These are phyloP conservation scores for Unio delphinus DNA, from an alignment of 2,888 invertebrate species.

Conservation along the genomic window DNA sequence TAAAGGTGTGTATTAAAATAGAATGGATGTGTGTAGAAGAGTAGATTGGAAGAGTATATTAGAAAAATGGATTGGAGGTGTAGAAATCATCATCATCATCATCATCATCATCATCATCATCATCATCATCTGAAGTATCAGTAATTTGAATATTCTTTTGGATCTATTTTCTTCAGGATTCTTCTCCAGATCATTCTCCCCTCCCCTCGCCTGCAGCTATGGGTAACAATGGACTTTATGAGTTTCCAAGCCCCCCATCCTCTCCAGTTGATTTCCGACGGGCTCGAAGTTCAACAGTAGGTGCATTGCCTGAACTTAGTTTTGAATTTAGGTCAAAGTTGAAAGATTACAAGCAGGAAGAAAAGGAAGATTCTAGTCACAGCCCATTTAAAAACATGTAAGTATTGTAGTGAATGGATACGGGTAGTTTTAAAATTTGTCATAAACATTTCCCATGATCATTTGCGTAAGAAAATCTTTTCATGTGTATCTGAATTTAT, in stretches of 20 bases:
- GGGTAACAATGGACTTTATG: conserved; percentile 50
- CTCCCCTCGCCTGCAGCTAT: conserved; percentile 30
- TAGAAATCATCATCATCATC: too few species aligned
- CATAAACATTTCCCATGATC: not conserved
- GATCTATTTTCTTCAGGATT: not conserved
- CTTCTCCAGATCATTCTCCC: conserved; percentile 3
- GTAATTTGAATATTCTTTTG: not conserved
- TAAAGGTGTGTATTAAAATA: too few species aligned
- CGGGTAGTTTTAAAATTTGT: not conserved
- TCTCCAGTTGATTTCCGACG: conserved; percentile 42
- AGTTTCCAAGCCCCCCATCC: conserved; percentile 53
- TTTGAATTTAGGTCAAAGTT: conserved; percentile 18
- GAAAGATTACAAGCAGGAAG: conserved; percentile 23
- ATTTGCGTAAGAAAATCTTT: not conserved
- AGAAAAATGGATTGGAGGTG: too few species aligned
- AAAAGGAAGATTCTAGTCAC: conserved; percentile 41
- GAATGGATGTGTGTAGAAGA: too few species aligned
- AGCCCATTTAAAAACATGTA: conserved; percentile 72
- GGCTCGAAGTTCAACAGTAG: conserved; percentile 61
- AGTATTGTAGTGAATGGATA: conserved; percentile 22
- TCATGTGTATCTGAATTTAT: not conserved
- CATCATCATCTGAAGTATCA: too few species aligned
- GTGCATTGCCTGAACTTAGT: conserved; percentile 44
- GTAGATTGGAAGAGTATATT: too few species aligned
- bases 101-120: too few species aligned